Base-by-base conservation (phyloP, 2,113 vertebrate species). In the Dicaeum eximium region DNA sequence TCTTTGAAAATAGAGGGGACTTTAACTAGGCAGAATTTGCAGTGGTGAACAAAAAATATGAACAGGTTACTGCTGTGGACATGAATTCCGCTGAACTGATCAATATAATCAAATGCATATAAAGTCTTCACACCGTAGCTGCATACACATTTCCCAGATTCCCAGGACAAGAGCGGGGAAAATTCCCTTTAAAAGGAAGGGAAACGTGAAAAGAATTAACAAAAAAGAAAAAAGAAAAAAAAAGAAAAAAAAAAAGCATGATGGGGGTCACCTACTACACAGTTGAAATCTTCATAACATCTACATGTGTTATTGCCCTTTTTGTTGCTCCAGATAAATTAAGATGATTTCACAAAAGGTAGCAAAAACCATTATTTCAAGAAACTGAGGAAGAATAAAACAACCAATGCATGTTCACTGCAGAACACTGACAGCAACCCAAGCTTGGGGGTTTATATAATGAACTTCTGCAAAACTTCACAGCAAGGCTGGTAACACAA, bases 391-490 rank as follows among this genome's bases (percentile, higher is more conserved):
- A 61, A 84, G 51, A 92, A 86, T 70, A 86, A 83, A 89, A 92
- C 80, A 94, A 90, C 40, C 27, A 56, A 0, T 4, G 17, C 48
- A 77, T 58, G 54, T 80, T 90, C 81, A 72, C 40, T 71, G 47
- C 48, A 93, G 62, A 93, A 93, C 37, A 48, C 33, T 79, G 69
- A 94, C 6, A 20, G 44, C 40, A 86, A 62, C 47, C 60, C 44
- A 87, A 54, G 54, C 48, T 58, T 20, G 61, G 9, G 9, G 70
- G 47, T 85, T 84, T 67, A 69, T 21, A 74, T 42, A 86, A 75
- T 65, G 33, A 94, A 79, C 45, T 78, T 53, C 56, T 86, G 27
- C 48, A 87, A 94, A 96, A 95, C 33, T 90, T 95, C 75, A 83
- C 40, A 38, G 48, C 64, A 90, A 94, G 74, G 44, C 64, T 53